Base-by-base conservation (phyloP, 1,140 invertebrate species). In the Spodoptera frugiperda region DNA sequence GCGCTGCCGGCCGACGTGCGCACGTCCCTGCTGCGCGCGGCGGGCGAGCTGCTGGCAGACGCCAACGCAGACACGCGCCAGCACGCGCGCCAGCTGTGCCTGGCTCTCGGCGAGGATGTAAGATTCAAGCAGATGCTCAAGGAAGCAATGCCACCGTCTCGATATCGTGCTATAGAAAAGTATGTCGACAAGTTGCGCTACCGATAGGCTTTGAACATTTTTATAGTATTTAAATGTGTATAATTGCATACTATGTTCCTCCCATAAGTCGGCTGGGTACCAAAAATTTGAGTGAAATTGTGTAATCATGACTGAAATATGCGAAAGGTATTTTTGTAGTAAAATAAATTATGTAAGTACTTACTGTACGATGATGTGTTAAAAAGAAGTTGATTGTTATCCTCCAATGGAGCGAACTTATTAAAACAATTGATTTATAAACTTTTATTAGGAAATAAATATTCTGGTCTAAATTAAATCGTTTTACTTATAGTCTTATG, bases 41-140 rank as follows among this genome's bases (percentile, higher is more conserved):
- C 96, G 3, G 97, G 98, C 0, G 97, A 97, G 83, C 96, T 98
- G 76, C 91, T 98, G 0, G 96, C 96, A 8, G 98, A 99, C 89
- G 97, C 97, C 12, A 98, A 97, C 88, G 95, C 98, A 17, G 97
- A 98, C 79, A 97, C 98, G 0, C 96, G 98, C 95, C 95, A 89
- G 91, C 96, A 95, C 89, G 96, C 96, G 1, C 95, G 96, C 51
- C 95, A 95, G 67, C 94, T 97, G 14, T 96, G 97, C 78, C 92
- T 95, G 11, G 87, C 94, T 0, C 87, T 97, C 10, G 95, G 96
- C 71, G 90, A 95, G 10, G 96, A 97, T 88, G 84, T 89, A 1
- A 94, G 95, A 15, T 97, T 97, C 87, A 95, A 96, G 70, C 95
- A 95, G 68, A 90, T 96, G 81, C 87, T 97, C 2, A 93, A 95